These are phyloP conservation scores for Aphrocallistes beatrix DNA, from an alignment of 37 sponge, comb jelly and placozoan species.

Conservation along the genomic window DNA sequence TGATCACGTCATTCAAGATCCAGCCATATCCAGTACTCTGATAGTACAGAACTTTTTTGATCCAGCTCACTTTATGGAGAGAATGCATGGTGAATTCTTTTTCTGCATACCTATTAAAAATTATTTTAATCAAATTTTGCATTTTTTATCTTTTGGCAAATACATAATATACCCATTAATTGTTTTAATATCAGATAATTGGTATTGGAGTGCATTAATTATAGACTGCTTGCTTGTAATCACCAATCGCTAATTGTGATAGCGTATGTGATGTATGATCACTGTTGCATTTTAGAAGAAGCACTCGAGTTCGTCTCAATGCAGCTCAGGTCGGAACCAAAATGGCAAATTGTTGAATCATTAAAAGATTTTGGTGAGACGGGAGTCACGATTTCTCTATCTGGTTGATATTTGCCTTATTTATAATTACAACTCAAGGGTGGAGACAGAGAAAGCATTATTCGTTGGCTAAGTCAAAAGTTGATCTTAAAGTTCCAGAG, in stretches of 20 bases:
- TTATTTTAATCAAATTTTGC: not conserved
- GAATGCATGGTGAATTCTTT: not conserved
- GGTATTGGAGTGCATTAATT: not conserved
- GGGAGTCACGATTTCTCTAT: too few species aligned
- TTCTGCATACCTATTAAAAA: not conserved
- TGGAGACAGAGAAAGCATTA: constrained; percentile 16
- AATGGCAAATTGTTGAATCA: constrained; percentile 12
- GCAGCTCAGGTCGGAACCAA: constrained; percentile 3
- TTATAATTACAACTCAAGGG: not conserved
- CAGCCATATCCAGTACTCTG: not conserved
- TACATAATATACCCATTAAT: too few species aligned
- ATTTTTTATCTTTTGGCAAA: too few species aligned
- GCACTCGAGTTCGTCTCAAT: constrained; percentile 13
- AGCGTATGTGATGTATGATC: not conserved
- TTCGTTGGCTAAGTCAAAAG: constrained; percentile 16
- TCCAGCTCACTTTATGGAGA: not conserved
- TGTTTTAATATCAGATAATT: not conserved
- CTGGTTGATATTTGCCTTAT: not conserved
- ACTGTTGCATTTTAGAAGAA: not conserved
- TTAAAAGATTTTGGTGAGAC: constrained; percentile 12
- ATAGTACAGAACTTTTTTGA: not conserved
- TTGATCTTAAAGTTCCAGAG: not conserved
- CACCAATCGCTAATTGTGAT: not conserved
- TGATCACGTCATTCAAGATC: constrained; percentile 5
- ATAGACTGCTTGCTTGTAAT: not conserved